Conservation (phyloP, 2,113 vertebrate genomes). For the Istiophorus platypterus region DNA sequence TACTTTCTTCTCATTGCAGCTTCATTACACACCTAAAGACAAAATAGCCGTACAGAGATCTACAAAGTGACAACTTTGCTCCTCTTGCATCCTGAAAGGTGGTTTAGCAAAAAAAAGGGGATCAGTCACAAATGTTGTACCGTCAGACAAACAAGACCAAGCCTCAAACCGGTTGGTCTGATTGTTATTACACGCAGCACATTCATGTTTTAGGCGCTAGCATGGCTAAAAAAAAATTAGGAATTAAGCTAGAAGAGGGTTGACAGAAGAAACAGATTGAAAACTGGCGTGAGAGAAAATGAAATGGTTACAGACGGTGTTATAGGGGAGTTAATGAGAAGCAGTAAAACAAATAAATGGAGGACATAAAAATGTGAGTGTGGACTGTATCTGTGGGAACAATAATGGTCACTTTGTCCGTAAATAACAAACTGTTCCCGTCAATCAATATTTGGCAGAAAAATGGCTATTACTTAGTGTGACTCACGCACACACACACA, state of each 20-base stretch:
- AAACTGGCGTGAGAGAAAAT: too few relatives aligned
- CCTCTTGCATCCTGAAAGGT: too few relatives aligned
- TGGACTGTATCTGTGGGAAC: neutral
- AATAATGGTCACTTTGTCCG: neutral
- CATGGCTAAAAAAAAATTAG: neutral
- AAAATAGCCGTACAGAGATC: too few relatives aligned
- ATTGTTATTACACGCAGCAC: too few relatives aligned
- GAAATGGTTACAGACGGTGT: neutral
- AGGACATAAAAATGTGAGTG: neutral
- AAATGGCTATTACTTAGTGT: neutral
- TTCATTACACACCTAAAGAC: too few relatives aligned
- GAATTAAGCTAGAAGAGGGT: too few relatives aligned
- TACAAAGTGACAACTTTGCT: too few relatives aligned
- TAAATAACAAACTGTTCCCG: neutral
- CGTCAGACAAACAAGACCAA: too few relatives aligned
- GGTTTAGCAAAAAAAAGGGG: too few relatives aligned
- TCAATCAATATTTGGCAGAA: neutral
- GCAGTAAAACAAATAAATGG: neutral
- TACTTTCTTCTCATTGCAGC: neutral
- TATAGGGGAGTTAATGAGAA: neutral
- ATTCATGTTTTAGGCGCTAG: too few relatives aligned
- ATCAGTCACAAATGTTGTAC: too few relatives aligned
- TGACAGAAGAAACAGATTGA: neutral
- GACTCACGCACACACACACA: neutral
- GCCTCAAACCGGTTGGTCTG: too few relatives aligned